Base-by-base conservation (phyloP, 2,113 vertebrate genomes). In the Sceloporus tristichus region DNA sequence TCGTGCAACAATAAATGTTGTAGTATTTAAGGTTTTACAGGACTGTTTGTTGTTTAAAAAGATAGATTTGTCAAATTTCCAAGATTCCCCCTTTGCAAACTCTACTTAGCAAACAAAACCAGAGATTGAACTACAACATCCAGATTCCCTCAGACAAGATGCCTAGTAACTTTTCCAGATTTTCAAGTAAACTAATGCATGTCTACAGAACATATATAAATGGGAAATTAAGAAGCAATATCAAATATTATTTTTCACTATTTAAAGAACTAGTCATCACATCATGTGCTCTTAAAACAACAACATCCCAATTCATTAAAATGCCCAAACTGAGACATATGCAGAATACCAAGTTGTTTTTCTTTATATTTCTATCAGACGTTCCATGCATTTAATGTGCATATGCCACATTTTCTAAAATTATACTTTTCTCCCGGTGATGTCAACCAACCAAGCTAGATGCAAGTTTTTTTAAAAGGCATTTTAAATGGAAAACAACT, bases 331-430 rank as follows among this genome's bases (percentile, higher is more conserved):
- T 13, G 27, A 65, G 14, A 62, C 54, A 74, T 65, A 19, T 56
- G 53, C n/a, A 18, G 25, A 19, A 78, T 19, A 48, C 77, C 84
- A 85, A 42, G 9, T 76, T 76, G 27, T 74, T 75, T 87, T 59
- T 82, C 86, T 81, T 79, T 85, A 74, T 80, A 65, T 25, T 89
- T 79, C 34, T 53, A 19, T 38, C 77, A 80, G 68, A 38, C n/a
- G 1, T 73, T 21, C n/a, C 16, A 59, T 34, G 19, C 40, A 59
- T 38, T 76, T 54, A 83, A 66, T 38, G 29, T 76, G 70, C 79
- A 83, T 83, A 88, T 66, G 42, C 42, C 34, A 85, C 9, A 74
- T 29, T 53, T 85, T 89, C 40, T 79, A 71, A 75, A 85, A 74
- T 73, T 56, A 74, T 74, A 56, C 34, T 87, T 65, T 54, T 18